phyloP scores from a whole-genome alignment of 2,888 invertebrate species.

The Idaea biselata region DNA sequence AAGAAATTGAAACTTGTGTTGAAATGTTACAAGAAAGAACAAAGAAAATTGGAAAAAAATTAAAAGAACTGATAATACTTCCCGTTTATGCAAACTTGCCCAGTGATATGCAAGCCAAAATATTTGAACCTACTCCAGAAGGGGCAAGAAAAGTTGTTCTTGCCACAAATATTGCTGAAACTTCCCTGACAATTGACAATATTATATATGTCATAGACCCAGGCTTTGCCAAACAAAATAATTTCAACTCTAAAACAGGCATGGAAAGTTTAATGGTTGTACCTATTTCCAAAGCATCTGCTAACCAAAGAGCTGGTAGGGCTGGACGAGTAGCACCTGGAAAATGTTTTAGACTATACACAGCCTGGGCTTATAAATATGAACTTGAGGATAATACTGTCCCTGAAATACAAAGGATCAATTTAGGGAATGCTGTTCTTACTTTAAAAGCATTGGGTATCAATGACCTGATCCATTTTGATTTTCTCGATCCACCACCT shows the following conservation, averaged over 20 bases:
- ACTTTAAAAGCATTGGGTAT: slow-evolving; percentile 98
- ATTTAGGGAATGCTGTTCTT: slow-evolving; percentile 97
- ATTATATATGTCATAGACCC: slow-evolving; percentile 99
- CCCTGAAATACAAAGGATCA: slow-evolving; percentile 99
- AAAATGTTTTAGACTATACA: slow-evolving; percentile 98
- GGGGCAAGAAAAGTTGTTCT: slow-evolving; percentile 97
- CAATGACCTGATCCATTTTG: slow-evolving; percentile 98
- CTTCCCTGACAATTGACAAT: slow-evolving; percentile 98
- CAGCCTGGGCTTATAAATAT: slow-evolving; percentile 98
- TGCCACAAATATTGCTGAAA: slow-evolving; percentile 99
- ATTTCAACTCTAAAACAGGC: slow-evolving; percentile 97
- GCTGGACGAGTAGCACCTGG: slow-evolving; percentile 98
- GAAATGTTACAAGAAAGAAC: slow-evolving; percentile 95
- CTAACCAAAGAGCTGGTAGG: slow-evolving; percentile 97
- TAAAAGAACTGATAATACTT: slow-evolving; percentile 94
- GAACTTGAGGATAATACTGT: slow-evolving; percentile 99
- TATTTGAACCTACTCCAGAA: slow-evolving; percentile 98
- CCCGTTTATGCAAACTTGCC: slow-evolving; percentile 99
- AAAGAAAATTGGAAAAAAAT: slow-evolving; percentile 94
- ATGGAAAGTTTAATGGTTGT: slow-evolving; percentile 99
- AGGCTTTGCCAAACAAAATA: slow-evolving; percentile 99
- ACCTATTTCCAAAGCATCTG: slow-evolving; percentile 98
- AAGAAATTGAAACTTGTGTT: slow-evolving; percentile 94
- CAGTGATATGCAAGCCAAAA: slow-evolving; percentile 99
- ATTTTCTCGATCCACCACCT: slow-evolving; percentile 98